Base-by-base conservation (phyloP, 2,797 vertebrate genomes). In the Acomys russatus region DNA sequence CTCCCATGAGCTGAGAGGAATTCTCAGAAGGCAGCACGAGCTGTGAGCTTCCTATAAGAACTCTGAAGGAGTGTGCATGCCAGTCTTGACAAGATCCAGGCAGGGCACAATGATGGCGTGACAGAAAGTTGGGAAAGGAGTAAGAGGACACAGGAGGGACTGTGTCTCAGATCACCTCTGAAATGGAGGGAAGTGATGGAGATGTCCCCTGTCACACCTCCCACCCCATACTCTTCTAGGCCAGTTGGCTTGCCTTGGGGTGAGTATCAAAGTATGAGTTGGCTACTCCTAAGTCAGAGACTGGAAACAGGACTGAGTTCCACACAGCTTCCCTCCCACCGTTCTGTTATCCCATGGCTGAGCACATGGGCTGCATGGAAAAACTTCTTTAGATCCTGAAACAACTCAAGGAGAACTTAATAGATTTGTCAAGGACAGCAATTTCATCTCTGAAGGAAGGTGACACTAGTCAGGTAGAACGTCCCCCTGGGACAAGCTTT, bases 401-500 rank as follows among this genome's bases (percentile, higher is more conserved):
- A 74, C 73, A 88, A 63, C 68, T 68, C 54, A 87, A 92, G 82
- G 89, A 93, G 51, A 95, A 94, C 83, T 87, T 92, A 93, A 94
- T 92, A 95, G 86, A 94, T 73, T 91, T 97, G 91, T 96, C 96
- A 94, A 96, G 82, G 74, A 64, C 35, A 25, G 76, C 64, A 93
- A n/a, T 95, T 97, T 96, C 74, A 80, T 95, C 85, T 94, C 76
- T 64, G 86, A 89, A 91, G 78, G 96, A 95, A 95, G 90, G 93
- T 91, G 54, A 93, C 70, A 33, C 92, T 44, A 35, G 90, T 51
- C 61, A 94, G 86, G 92, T 95, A 87, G 92, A 95, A 35, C 20
- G 18, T 92, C 54, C 93, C 68, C 35, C 70, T 80, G 95, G 79
- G 92, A 96, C 71, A 56, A 59, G 79, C 74, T 86, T 79, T 80